Evolutionary conservation across 2,888 invertebrate genomes (phyloP), one percentile per base, ranked within the genome.

Genomic region (Diarsia mendica): DNA sequence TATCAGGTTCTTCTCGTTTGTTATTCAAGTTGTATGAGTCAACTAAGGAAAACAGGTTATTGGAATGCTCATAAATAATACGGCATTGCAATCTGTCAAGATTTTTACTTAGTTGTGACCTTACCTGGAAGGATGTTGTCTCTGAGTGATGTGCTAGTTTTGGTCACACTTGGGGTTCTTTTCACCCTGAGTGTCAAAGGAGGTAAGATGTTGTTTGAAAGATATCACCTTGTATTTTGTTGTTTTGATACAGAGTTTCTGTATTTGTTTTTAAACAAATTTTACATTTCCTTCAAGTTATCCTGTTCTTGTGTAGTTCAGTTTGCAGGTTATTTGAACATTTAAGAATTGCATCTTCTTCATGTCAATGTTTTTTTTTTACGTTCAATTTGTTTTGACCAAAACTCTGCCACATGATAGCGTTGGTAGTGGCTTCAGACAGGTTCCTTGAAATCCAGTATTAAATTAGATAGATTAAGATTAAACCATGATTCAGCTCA

Each of bases 111-210:
- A 60, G 51, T 77, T 61, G 28, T 49, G 39, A 58, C 20, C 20
- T 61, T 81, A 53, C n/a, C 58, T 0, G 20, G 63, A 63, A 77
- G 13, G 9, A 70, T 81, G 82, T 71, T 85, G 51, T 77, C 55
- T 65, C 44, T 82, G 0, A 85, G 85, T 77, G 69, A 85, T 85
- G 71, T 82, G 55, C 6, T 83, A 63, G 78, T 85, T 60, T 85
- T 85, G 66, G 58, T 85, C 3, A 76, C 77, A 13, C 61, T 82
- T 33, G 82, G 85, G 58, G 39, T 85, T 39, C 33, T 85, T 4
- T 70, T 82, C 39, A 82, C 83, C 10, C 48, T 72, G 0, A 85
- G 85, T 85, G 49, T 77, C 3, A 67, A 51, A 53, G 46, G 63
- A 69, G 85, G 85, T 82, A 82, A 82, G 33, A 33, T 44, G 48